A percentile compares a stretch with the other conserved stretches of the same genome.
Evolutionary conservation across 1,140 invertebrate genomes (phyloP).

Genomic region (Cyrtorhinus lividipennis): DNA sequence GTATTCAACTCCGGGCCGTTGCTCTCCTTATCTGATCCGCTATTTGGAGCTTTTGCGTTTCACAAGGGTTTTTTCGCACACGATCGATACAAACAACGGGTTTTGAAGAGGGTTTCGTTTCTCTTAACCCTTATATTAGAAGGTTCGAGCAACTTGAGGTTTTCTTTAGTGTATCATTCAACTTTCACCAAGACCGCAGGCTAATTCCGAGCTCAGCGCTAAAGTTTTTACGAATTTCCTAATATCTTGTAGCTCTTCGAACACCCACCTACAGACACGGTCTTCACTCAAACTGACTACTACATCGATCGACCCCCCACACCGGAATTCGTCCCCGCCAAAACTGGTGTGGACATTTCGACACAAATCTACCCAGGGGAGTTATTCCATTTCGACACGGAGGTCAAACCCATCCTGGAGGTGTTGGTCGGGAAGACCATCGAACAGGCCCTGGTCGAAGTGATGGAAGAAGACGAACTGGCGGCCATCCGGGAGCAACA

Average conservation of each 20-base stretch:
- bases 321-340: constrained; percentile 58
- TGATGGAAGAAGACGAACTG: constrained; percentile 62
- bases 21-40: background rate
- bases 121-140: too few relatives aligned
- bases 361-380: constrained; percentile 82
- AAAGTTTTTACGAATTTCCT: too few relatives aligned
- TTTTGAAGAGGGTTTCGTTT: background rate
- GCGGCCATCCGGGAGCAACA: constrained; percentile 57
- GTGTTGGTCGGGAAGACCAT: constrained; percentile 74
- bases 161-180: too few relatives aligned
- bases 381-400: constrained; percentile 78
- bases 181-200: too few relatives aligned
- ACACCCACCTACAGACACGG: constrained; percentile 33
- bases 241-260: constrained; percentile 39
- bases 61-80: background rate
- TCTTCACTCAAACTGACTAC: constrained; percentile 63
- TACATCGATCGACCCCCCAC: constrained; percentile 61
- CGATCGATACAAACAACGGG: background rate
- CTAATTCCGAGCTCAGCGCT: too few relatives aligned
- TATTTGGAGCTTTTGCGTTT: background rate
- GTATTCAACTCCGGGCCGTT: background rate
- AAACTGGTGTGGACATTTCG: constrained; percentile 56
- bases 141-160: too few relatives aligned
- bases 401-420: constrained; percentile 75
- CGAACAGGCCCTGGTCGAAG: constrained; percentile 71